Evolutionary conservation across 2,113 vertebrate species (phyloP), one percentile per base, ranked within the genome.

Genomic region (Dipodomys spectabilis): DNA sequence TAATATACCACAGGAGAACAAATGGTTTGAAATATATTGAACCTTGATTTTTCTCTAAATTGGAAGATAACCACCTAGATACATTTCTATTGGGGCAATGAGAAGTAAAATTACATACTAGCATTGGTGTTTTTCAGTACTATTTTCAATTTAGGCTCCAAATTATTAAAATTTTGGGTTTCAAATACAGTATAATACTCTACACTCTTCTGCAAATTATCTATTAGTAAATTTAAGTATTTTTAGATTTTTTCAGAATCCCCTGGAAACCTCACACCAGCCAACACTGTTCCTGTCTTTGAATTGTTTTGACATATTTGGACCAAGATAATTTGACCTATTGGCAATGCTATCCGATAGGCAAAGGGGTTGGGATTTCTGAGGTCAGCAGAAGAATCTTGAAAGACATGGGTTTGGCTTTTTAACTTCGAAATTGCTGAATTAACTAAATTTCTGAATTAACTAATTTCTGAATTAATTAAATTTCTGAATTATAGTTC

Each of bases 221-320:
- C 95, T 80, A 90, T 95, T 74, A 90, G 90, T 86, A 94, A 9
- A 87, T 89, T 44, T 62, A 94, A 94, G 88, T n/a, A 95, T 86
- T 87, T 72, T 73, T 94, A 94, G 89, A 73, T 30, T 96, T 39
- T 84, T 90, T 64, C 53, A 92, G 65, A 71, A 32, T 87, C 79
- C 84, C 65, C 23, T 69, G 82, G 93, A 95, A 97, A 94, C 6
- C 7, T 94, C 93, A 93, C 80, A 78, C 82, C 62, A 89, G 65
- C 82, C 62, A 88, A 57, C 0, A 5, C 6, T 94, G 2, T 65
- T 82, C 74, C 32, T 22, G 80, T 68, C 86, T 97, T 81, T 87
- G 94, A 95, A 96, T 65, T 92, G 94, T 88, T 97, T 67, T 90
- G 83, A 97, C 94, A 84, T 60, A 9, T 82, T 96, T 93, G 45